Percentiles rank a stretch among this genome's conserved stretches.
These are phyloP conservation scores for Rhogogaster chlorosoma DNA, from an alignment of 2,888 invertebrate genomes.

Conservation along the genomic window DNA sequence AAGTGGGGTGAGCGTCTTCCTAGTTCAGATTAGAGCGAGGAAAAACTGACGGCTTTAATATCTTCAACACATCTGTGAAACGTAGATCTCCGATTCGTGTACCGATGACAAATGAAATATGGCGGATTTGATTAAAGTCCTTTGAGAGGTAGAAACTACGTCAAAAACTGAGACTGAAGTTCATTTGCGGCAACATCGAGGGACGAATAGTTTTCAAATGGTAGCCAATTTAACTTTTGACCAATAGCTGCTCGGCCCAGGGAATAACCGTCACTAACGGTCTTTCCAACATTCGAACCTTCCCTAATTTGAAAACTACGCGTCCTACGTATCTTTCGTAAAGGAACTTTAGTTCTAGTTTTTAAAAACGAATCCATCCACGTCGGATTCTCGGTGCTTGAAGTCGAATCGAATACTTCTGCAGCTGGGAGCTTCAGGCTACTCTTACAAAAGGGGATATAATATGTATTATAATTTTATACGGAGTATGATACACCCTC, in stretches of 20 bases:
- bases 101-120: neutral
- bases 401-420: neutral
- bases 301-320: neutral
- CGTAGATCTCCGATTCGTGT: neutral
- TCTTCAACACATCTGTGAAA: neutral
- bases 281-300: neutral
- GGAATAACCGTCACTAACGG: conserved; percentile 4
- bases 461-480: neutral
- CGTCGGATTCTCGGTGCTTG: neutral
- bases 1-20: conserved; percentile 10
- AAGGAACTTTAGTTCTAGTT: neutral
- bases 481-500: neutral
- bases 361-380: neutral
- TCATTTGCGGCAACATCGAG: neutral
- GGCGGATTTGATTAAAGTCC: neutral
- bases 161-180: neutral
- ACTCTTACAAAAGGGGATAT: neutral
- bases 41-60: neutral
- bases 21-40: neutral
- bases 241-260: neutral
- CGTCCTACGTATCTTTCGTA: neutral
- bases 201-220: neutral
- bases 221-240: neutral
- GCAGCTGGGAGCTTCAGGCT: neutral
- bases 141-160: neutral